These are phyloP conservation scores for Noctilio leporinus DNA, from an alignment of 2,113 vertebrate genomes.

Conservation along the genomic window DNA sequence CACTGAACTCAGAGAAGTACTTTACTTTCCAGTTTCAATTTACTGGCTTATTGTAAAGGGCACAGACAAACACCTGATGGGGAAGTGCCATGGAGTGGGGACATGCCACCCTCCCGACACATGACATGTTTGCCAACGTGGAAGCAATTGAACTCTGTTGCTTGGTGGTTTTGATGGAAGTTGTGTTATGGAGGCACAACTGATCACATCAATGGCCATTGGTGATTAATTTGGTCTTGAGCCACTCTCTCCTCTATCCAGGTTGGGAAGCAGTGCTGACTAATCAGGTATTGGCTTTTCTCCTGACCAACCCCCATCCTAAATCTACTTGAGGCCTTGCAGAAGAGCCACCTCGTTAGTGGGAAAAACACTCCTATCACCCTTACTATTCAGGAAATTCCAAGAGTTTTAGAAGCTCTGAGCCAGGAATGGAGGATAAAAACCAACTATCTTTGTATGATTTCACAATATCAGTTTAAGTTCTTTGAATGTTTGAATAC, in stretches of 20 bases:
- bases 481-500: not conserved
- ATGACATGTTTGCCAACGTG: not conserved
- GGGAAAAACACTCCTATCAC: not conserved
- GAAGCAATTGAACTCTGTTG: not conserved
- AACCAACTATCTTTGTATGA: not conserved
- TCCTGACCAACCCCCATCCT: not conserved
- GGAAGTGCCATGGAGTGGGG: not conserved
- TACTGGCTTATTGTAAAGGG: not conserved
- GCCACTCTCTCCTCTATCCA: not conserved
- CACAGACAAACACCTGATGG: not conserved
- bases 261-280: too few species aligned
- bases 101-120: accelerated
- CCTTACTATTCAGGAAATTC: not conserved
- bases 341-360: not conserved
- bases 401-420: not conserved
- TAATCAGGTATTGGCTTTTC: not conserved
- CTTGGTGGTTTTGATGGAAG: not conserved
- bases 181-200: not conserved
- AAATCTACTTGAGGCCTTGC: not conserved
- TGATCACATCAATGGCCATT: not conserved
- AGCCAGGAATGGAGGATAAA: not conserved
- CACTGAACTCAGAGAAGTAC: not conserved
- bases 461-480: not conserved
- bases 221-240: not conserved
- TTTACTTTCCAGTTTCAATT: not conserved